phyloP scores from a whole-genome alignment of 2,797 vertebrate genomes.

The Acridotheres tristis region DNA sequence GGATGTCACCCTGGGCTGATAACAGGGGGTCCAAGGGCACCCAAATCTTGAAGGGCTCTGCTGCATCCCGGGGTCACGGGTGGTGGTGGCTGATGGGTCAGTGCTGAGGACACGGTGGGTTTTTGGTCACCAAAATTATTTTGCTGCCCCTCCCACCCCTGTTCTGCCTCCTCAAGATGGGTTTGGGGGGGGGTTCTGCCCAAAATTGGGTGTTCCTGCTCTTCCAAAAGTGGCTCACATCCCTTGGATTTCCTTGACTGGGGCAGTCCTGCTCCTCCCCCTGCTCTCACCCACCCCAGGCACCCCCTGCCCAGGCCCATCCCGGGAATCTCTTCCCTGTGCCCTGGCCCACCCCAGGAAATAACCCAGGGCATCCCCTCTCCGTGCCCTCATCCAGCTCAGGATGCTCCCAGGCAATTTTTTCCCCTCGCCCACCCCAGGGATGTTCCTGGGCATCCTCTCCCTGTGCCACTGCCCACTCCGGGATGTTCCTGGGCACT shows the following conservation, averaged over 20 bases:
- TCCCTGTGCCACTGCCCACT: too few relatives aligned
- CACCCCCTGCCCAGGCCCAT: neutral
- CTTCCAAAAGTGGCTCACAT: fast-evolving
- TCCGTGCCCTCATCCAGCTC: neutral
- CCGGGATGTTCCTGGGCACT: too few relatives aligned
- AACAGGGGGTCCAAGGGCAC: fast-evolving
- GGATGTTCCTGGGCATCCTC: neutral
- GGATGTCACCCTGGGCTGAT: neutral
- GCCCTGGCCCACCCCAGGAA: neutral
- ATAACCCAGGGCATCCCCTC: neutral
- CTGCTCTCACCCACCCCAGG: fast-evolving
- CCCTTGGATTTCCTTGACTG: fast-evolving
- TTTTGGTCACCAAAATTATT: neutral
- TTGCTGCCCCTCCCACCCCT: fast-evolving
- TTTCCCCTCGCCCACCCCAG: neutral
- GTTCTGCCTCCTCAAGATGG: neutral
- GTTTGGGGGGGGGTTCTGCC: too few relatives aligned
- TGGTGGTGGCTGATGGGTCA: neutral
- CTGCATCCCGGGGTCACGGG: fast-evolving
- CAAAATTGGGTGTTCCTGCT: neutral
- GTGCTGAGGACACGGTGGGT: fast-evolving
- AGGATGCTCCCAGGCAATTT: neutral
- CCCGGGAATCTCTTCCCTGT: neutral
- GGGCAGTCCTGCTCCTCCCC: neutral
- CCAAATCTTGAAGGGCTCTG: neutral